phyloP scores from a whole-genome alignment of 2,797 vertebrate species.

The Astyanax mexicanus region DNA sequence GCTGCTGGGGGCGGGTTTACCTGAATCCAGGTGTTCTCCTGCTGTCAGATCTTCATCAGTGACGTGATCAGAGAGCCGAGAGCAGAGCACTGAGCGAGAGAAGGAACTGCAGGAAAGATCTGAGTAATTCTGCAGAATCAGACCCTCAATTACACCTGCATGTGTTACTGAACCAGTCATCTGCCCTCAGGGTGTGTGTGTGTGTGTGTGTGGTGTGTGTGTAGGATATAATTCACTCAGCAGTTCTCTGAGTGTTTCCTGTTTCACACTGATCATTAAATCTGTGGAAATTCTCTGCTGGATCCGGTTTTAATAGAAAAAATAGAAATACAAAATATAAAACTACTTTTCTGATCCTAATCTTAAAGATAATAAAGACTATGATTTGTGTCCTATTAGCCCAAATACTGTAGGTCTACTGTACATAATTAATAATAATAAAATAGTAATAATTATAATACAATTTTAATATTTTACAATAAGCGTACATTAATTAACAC shows the following conservation, averaged over 20 bases:
- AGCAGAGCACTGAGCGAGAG: constrained; percentile 18
- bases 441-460: no score
- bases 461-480: no score
- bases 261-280: neutral
- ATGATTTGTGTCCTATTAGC: no score
- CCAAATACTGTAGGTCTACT: no score
- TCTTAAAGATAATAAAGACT: no score
- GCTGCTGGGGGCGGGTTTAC: constrained; percentile 36
- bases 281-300: neutral
- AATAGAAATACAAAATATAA: no score
- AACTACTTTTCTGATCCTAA: no score
- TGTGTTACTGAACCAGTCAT: constrained; percentile 10
- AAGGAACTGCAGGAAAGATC: no score
- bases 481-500: no score
- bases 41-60: constrained; percentile 40
- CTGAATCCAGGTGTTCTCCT: no score
- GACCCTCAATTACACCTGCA: constrained; percentile 16
- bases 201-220: neutral
- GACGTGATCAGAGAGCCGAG: constrained; percentile 20
- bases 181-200: neutral
- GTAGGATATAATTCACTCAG: constrained; percentile 15
- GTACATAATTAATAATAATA: no score
- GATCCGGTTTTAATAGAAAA: no score
- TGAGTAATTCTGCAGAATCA: neutral
- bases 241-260: constrained; percentile 4